Percentiles rank a stretch among this genome's conserved stretches.
phyloP scores from a whole-genome alignment of 1,140 invertebrate species.

The Drosophila subobscura region DNA sequence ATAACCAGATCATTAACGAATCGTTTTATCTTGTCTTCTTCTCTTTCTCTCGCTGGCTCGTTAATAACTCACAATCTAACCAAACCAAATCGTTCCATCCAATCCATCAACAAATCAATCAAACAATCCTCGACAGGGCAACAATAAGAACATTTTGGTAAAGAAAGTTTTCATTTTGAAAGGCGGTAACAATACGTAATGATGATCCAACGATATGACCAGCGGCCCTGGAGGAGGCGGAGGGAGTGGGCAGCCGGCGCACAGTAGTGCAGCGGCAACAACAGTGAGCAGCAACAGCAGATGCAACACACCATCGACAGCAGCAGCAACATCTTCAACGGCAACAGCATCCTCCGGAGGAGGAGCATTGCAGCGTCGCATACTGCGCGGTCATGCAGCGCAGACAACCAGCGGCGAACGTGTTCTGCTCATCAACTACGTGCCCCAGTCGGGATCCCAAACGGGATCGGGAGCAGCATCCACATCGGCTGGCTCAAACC shows the following conservation, averaged over 20 bases:
- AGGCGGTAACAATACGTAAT: slow-evolving; percentile 84
- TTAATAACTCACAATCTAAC: slow-evolving; percentile 60
- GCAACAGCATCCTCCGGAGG: slow-evolving; percentile 25
- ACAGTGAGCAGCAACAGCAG: slow-evolving; percentile 43
- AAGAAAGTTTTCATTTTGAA: slow-evolving; percentile 84
- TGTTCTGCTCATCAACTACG: slow-evolving; percentile 80
- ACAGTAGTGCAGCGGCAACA: slow-evolving; percentile 49
- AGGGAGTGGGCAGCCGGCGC: slow-evolving; percentile 58
- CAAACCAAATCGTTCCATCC: slow-evolving; percentile 39
- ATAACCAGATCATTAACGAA: slow-evolving; percentile 71
- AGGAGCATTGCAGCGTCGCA: slow-evolving; percentile 62
- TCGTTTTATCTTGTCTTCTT: slow-evolving; percentile 78
- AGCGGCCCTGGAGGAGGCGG: slow-evolving; percentile 80
- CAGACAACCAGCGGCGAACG: slow-evolving; percentile 79
- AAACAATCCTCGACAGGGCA: slow-evolving; percentile 61
- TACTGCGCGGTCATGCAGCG: slow-evolving; percentile 76
- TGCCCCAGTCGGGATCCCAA: slow-evolving; percentile 56
- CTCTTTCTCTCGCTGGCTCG: slow-evolving; percentile 72
- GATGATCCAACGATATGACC: slow-evolving; percentile 84
- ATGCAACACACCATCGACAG: slow-evolving; percentile 35
- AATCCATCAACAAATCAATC: slow-evolving; percentile 25
- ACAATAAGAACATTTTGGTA: slow-evolving; percentile 84
- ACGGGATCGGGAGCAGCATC: slow-evolving; percentile 48
- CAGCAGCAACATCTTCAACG: slow-evolving; percentile 43
- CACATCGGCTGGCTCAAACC: slow-evolving; percentile 28